These are phyloP conservation scores for Calosoma granatense DNA, from an alignment of 1,140 invertebrate genomes.

Conservation along the genomic window DNA sequence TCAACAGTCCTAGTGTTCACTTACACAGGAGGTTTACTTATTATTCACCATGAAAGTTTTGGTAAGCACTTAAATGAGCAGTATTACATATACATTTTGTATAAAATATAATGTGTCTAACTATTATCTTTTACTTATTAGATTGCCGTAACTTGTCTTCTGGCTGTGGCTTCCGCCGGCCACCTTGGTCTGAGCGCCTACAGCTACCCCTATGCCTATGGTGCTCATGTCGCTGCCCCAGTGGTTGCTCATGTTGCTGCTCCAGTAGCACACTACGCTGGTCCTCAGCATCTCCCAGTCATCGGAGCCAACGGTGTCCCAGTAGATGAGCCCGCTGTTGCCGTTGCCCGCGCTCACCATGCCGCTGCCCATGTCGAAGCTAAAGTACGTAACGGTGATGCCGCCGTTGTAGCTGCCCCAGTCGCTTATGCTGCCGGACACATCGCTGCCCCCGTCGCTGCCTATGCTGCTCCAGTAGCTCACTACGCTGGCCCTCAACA, in stretches of 20 bases:
- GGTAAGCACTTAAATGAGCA: background rate
- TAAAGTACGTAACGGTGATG: conserved; percentile 28
- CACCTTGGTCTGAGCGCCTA: background rate
- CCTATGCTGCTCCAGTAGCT: background rate
- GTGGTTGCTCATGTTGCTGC: conserved; percentile 30
- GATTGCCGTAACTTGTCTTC: background rate
- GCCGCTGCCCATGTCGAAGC: conserved; percentile 45
- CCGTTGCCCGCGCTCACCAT: conserved; percentile 42
- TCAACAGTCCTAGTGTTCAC: background rate
- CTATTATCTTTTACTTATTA: no score
- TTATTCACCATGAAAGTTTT: background rate
- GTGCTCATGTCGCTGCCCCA: conserved; percentile 32
- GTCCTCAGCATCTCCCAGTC: conserved; percentile 5
- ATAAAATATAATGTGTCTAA: no score
- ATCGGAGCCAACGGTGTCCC: conserved; percentile 16
- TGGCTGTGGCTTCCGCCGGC: background rate
- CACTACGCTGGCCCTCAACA: conserved; percentile 9
- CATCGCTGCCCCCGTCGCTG: background rate
- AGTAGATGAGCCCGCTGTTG: conserved; percentile 18
- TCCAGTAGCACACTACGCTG: conserved; percentile 9
- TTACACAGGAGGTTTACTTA: background rate
- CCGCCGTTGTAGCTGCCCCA: conserved; percentile 1
- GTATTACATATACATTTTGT: no score
- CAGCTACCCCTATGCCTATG: conserved; percentile 8
- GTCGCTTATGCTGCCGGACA: background rate